A percentile compares a stretch with the other conserved stretches of the same genome.
Evolutionary conservation across 2,113 vertebrate genomes (phyloP).

Genomic region (Zeus faber): DNA sequence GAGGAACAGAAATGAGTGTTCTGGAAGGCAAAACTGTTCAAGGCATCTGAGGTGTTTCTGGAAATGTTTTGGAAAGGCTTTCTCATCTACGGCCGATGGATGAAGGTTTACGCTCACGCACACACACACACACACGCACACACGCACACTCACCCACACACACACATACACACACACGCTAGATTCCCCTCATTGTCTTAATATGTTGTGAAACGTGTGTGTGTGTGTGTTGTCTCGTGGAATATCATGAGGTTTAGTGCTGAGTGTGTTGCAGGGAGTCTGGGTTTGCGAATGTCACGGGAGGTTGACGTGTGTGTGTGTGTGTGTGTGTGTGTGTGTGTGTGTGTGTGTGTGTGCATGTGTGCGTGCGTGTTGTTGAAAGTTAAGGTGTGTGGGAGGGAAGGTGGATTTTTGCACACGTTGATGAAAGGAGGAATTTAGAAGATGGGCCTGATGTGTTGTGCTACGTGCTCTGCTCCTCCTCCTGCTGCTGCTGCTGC

Average conservation of each 20-base stretch:
- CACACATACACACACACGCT: too few species aligned
- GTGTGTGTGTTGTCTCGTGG: neutral
- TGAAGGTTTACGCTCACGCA: too few species aligned
- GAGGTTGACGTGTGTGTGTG: conserved; percentile 34
- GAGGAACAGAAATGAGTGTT: conserved; percentile 44
- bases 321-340: conserved; percentile 21
- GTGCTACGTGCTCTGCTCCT: conserved; percentile 46
- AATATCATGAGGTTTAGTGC: too few species aligned
- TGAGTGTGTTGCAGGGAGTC: too few species aligned
- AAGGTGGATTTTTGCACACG: conserved; percentile 3
- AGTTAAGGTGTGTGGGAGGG: neutral
- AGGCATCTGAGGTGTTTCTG: too few species aligned
- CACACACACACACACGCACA: too few species aligned
- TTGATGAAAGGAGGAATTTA: conserved; percentile 40
- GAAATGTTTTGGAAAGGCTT: neutral
- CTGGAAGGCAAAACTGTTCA: too few species aligned
- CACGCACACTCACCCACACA: too few species aligned
- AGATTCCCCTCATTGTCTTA: too few species aligned
- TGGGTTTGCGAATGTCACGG: conserved; percentile 30
- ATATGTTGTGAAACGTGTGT: neutral
- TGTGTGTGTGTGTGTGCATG: conserved; percentile 28
- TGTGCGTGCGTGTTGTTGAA: conserved; percentile 17
- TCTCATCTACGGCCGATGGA: too few species aligned
- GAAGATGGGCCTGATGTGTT: conserved; percentile 31
- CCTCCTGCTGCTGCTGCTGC: too few species aligned